These are phyloP conservation scores for Phorcus lineatus DNA, from an alignment of 2,888 invertebrate species.

Conservation along the genomic window DNA sequence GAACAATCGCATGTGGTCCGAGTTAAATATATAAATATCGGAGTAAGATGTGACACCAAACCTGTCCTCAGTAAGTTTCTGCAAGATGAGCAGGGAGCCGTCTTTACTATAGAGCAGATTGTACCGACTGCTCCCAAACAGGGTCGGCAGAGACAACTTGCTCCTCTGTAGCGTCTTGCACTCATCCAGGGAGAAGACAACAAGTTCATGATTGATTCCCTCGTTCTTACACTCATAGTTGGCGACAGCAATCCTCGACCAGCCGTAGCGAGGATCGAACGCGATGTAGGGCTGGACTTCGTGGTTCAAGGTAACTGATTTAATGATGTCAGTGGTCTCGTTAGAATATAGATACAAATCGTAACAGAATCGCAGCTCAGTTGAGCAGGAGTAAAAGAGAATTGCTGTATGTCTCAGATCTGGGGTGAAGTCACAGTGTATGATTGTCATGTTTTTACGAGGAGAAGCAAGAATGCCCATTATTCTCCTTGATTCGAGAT, in stretches of 20 bases:
- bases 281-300: conserved; percentile 49
- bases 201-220: conserved; percentile 39
- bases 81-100: conserved; percentile 41
- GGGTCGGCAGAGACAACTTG: conserved; percentile 36
- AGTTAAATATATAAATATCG: conserved; percentile 46
- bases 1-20: conserved; percentile 39
- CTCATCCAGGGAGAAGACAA: conserved; percentile 34
- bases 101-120: conserved; percentile 43
- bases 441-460: conserved; percentile 43
- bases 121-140: conserved; percentile 46
- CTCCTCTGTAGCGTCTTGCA: conserved; percentile 35
- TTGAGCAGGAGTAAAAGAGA: conserved; percentile 38
- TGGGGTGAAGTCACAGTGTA: conserved; percentile 45
- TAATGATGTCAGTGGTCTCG: conserved; percentile 34
- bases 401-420: conserved; percentile 40
- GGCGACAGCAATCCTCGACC: conserved; percentile 42
- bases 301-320: conserved; percentile 37
- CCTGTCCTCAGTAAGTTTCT: conserved; percentile 47
- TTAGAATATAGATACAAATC: conserved; percentile 43
- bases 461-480: conserved; percentile 35
- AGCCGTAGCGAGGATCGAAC: conserved; percentile 45
- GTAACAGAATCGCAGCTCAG: conserved; percentile 36
- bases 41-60: conserved; percentile 42
- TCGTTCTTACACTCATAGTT: conserved; percentile 35
- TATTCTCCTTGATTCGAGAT: conserved; percentile 24